phyloP scores from a whole-genome alignment of 2,888 invertebrate genomes.

The Diarsia brunnea region DNA sequence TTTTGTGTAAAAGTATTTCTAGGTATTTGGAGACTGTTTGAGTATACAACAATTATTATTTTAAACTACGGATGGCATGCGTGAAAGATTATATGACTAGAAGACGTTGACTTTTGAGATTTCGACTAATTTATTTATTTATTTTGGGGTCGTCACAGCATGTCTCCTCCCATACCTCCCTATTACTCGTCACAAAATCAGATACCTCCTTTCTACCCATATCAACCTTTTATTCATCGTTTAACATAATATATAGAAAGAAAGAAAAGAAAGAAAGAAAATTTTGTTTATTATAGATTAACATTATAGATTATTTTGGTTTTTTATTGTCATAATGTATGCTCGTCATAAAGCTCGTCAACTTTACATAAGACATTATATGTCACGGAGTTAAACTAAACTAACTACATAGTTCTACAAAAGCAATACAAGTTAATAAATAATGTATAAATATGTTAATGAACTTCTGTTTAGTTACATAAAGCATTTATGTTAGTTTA shows the following conservation, averaged over 20 bases:
- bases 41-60: not conserved
- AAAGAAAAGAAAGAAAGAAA: too few species aligned
- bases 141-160: not conserved
- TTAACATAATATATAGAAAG: too few species aligned
- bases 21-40: not conserved
- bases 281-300: too few species aligned
- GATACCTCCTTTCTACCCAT: not conserved
- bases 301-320: too few species aligned
- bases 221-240: not conserved
- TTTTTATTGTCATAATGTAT: too few species aligned
- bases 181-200: not conserved
- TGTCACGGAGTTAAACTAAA: not conserved
- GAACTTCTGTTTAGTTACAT: not conserved
- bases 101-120: not conserved
- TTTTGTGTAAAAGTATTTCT: slow-evolving; percentile 5
- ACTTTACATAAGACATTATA: too few species aligned
- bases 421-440: slow-evolving; percentile 10
- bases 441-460: slow-evolving; percentile 13
- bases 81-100: not conserved
- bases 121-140: not conserved
- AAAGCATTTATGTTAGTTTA: not conserved
- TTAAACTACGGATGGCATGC: not conserved
- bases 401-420: slow-evolving; percentile 11
- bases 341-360: too few species aligned
- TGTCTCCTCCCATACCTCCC: not conserved